A percentile compares a stretch with the other conserved stretches of the same genome.
Evolutionary conservation across 2,113 vertebrate genomes (phyloP).

Genomic region (Crotalus tigris): DNA sequence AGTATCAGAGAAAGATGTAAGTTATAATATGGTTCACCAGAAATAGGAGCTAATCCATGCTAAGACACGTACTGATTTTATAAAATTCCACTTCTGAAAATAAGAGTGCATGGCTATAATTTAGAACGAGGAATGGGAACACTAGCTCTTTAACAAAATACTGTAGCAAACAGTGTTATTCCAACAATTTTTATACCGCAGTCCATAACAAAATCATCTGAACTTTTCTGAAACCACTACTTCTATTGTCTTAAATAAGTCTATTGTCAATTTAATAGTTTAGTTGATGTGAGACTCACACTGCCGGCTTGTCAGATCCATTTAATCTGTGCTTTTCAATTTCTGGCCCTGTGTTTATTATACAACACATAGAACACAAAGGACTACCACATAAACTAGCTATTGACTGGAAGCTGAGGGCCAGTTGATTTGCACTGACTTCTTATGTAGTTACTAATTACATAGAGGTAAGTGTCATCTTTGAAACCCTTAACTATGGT

Average conservation of each 20-base stretch:
- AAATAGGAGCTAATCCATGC: neutral
- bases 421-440: neutral
- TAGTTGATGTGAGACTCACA: neutral
- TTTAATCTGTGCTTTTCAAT: neutral
- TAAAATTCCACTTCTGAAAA: neutral
- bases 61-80: neutral
- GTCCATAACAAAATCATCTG: neutral
- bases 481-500: neutral
- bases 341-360: neutral
- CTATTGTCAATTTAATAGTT: neutral
- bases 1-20: conserved; percentile 45
- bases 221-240: neutral
- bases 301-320: neutral
- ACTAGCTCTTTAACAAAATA: neutral
- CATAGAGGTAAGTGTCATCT: neutral
- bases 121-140: neutral
- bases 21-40: conserved; percentile 25
- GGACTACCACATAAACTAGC: neutral
- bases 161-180: neutral
- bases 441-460: neutral
- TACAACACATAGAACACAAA: neutral
- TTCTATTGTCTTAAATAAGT: neutral
- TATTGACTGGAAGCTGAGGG: neutral
- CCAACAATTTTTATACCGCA: neutral
- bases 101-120: neutral